Conservation (phyloP, 2,113 vertebrate species). For the Corythaeola cristata region DNA sequence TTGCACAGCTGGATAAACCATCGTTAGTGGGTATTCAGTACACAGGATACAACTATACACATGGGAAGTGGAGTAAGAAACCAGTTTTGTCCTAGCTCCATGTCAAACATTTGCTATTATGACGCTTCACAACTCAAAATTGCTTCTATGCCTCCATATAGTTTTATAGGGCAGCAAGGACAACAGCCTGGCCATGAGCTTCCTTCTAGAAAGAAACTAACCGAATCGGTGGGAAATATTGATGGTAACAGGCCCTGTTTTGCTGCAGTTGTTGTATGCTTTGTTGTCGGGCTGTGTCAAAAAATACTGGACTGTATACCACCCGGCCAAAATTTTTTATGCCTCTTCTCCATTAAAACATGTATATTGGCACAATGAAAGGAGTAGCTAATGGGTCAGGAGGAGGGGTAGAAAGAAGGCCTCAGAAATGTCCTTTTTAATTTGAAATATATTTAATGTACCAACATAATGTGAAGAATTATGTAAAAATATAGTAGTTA, state of each 20-base stretch:
- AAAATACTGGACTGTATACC: neutral
- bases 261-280: neutral
- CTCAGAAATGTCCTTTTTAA: neutral
- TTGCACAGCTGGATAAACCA: neutral
- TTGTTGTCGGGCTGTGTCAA: neutral
- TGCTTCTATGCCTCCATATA: fast-evolving
- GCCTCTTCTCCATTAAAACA: neutral
- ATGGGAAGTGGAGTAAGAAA: neutral
- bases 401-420: neutral
- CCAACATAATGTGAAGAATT: neutral
- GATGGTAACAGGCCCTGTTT: neutral
- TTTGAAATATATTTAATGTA: neutral
- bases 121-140: neutral
- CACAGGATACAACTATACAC: fast-evolving
- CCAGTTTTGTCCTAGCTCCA: neutral
- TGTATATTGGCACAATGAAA: neutral
- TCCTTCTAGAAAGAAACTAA: neutral
- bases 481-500: neutral
- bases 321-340: fast-evolving
- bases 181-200: neutral
- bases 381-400: neutral
- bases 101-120: neutral
- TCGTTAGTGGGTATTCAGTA: fast-evolving
- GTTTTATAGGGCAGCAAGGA: neutral
- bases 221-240: neutral